A percentile compares a stretch with the other conserved stretches of the same genome.
Evolutionary conservation across 2,113 vertebrate species (phyloP).

Genomic region (Tylochromis polylepis): DNA sequence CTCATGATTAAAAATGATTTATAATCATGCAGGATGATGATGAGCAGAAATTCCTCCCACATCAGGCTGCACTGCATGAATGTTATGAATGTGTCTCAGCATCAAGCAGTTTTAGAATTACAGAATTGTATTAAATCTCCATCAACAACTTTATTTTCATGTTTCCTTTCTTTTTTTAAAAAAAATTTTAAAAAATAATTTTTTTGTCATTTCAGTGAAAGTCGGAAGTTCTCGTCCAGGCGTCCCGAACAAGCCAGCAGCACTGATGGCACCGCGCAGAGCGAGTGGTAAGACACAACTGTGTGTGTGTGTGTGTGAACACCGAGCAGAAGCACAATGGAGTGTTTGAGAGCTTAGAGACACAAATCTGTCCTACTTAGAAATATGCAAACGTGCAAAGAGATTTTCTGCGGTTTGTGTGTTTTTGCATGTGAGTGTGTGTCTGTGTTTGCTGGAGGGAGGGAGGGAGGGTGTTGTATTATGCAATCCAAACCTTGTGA

Average conservation of each 20-base stretch:
- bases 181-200: rapidly evolving
- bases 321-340: background rate
- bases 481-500: background rate
- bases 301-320: background rate
- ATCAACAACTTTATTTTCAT: background rate
- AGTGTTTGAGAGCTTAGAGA: conserved; percentile 13
- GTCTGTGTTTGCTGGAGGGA: background rate
- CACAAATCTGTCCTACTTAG: background rate
- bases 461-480: background rate
- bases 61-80: background rate
- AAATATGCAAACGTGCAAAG: conserved; percentile 26
- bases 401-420: background rate
- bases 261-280: conserved; percentile 15
- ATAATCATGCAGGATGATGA: background rate
- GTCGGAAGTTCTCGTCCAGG: conserved; percentile 10
- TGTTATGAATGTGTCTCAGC: background rate
- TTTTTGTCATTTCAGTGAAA: conserved; percentile 19
- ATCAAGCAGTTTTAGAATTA: background rate
- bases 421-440: background rate
- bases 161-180: background rate
- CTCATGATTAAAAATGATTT: background rate
- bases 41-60: background rate
- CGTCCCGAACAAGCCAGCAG: conserved; percentile 38
- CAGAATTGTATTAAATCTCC: background rate
- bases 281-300: conserved; percentile 21